Percentiles rank a stretch among this genome's conserved stretches.
phyloP scores from a whole-genome alignment of 2,113 vertebrate genomes.

The Columba janthina region DNA sequence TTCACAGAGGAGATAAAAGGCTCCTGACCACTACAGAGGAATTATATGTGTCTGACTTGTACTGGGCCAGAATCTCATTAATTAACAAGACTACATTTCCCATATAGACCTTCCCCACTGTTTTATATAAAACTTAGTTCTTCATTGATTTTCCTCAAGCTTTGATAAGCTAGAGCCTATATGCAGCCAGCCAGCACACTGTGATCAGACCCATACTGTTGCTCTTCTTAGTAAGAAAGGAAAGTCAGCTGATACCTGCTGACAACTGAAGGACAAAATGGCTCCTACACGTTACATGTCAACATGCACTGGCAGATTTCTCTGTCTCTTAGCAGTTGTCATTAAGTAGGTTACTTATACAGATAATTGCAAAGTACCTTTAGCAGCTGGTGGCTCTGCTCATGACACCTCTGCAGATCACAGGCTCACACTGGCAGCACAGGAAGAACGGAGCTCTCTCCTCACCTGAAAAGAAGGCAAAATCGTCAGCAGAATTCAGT shows the following conservation, averaged over 20 bases:
- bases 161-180: neutral
- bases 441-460: neutral
- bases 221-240: neutral
- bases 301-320: neutral
- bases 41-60: neutral
- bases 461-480: neutral
- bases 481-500: neutral
- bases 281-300: neutral
- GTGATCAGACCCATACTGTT: neutral
- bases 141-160: neutral
- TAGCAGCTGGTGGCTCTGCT: neutral
- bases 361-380: neutral
- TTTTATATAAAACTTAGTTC: neutral
- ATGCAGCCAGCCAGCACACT: neutral
- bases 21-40: neutral
- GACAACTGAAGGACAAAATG: neutral
- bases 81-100: neutral
- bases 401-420: accelerated
- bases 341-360: neutral
- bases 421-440: neutral
- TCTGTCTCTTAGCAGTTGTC: neutral
- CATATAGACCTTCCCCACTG: neutral
- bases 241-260: neutral
- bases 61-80: too few relatives aligned
- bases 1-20: neutral